These are phyloP conservation scores for Antheraea assamensis DNA, from an alignment of 2,888 invertebrate genomes.

Conservation along the genomic window DNA sequence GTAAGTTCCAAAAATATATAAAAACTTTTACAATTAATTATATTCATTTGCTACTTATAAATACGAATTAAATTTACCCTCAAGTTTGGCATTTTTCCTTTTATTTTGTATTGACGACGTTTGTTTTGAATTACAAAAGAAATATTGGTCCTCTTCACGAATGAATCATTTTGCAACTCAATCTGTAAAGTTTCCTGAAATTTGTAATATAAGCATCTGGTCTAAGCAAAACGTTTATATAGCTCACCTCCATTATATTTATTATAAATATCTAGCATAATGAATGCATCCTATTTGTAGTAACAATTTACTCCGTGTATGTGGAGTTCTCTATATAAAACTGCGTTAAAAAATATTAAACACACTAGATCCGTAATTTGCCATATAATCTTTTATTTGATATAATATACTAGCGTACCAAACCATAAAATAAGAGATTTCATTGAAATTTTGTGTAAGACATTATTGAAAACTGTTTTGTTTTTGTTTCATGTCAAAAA, in stretches of 20 bases:
- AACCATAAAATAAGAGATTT: slow-evolving; percentile 61
- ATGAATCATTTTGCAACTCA: slow-evolving; percentile 58
- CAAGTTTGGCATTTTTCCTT: slow-evolving; percentile 59
- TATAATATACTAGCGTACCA: slow-evolving; percentile 42
- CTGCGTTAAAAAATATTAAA: slow-evolving; percentile 43
- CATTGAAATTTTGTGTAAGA: slow-evolving; percentile 74
- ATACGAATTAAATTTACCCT: slow-evolving; percentile 38
- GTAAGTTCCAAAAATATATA: too few relatives aligned
- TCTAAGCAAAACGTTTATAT: not conserved
- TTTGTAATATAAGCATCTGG: slow-evolving; percentile 18
- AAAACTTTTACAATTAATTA: too few relatives aligned
- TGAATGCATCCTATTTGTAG: slow-evolving; percentile 50
- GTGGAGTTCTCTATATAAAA: slow-evolving; percentile 54
- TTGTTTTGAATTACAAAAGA: slow-evolving; percentile 51
- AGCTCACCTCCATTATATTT: slow-evolving; percentile 65
- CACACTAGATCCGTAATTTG: not conserved
- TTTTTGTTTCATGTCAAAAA: slow-evolving; percentile 67
- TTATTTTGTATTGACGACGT: slow-evolving; percentile 47
- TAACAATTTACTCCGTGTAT: slow-evolving; percentile 44
- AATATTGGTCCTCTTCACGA: slow-evolving; percentile 58
- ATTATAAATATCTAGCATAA: slow-evolving; percentile 36
- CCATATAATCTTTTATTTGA: slow-evolving; percentile 20
- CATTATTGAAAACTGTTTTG: slow-evolving; percentile 76
- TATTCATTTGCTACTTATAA: not conserved
- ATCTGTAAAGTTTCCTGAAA: slow-evolving; percentile 44